A percentile compares a stretch with the other conserved stretches of the same genome.
phyloP scores from a whole-genome alignment of 2,797 vertebrate genomes.

The Poecilia velifera region DNA sequence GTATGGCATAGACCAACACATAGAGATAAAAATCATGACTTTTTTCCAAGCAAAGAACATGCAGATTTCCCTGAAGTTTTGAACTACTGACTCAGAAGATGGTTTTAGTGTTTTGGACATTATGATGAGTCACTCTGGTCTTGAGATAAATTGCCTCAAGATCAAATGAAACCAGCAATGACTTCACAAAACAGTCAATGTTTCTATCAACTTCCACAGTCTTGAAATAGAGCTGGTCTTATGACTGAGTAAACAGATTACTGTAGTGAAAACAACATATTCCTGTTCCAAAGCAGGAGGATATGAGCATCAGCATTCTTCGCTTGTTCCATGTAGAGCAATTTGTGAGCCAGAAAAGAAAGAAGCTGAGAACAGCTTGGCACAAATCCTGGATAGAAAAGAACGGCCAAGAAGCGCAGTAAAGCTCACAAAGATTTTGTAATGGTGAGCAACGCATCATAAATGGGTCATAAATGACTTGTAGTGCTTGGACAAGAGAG shows the following conservation, averaged over 20 bases:
- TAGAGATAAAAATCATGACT: neutral
- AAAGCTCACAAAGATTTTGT: neutral
- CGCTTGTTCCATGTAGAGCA: neutral
- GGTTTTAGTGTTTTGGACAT: neutral
- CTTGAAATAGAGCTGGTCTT: neutral
- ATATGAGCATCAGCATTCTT: neutral
- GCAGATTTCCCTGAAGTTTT: neutral
- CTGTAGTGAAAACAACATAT: neutral
- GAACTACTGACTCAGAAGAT: neutral
- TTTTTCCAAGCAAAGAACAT: neutral
- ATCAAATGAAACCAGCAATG: neutral
- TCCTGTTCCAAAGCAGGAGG: neutral
- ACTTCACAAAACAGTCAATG: neutral
- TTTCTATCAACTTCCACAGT: neutral
- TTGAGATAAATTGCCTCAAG: neutral
- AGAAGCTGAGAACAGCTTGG: neutral
- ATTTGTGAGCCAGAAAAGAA: conserved; percentile 12
- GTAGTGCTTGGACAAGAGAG: neutral
- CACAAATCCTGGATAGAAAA: conserved; percentile 4
- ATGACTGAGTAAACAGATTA: conserved; percentile 8
- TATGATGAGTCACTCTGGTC: conserved; percentile 29
- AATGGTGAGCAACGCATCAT: neutral
- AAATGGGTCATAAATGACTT: neutral
- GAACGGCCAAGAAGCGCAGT: neutral
- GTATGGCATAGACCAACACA: neutral